Conservation (phyloP, 2,888 invertebrate genomes). For the Synergus gifuensis region DNA sequence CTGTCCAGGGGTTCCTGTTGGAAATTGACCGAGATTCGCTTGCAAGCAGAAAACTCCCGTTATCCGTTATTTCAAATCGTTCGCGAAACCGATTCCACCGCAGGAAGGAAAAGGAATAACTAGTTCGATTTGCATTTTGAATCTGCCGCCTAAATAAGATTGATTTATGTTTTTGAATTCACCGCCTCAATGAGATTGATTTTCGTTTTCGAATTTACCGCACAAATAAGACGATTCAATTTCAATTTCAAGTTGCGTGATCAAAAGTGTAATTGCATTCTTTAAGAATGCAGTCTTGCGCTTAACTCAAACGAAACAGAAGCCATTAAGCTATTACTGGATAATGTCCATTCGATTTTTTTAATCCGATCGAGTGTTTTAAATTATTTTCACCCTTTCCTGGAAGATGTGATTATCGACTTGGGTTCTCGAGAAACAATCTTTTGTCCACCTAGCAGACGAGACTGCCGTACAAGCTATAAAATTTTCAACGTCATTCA, state of each 20-base stretch:
- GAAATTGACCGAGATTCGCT: constrained; percentile 23
- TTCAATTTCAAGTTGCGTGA: constrained; percentile 28
- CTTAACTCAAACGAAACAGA: constrained; percentile 23
- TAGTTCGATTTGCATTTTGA: constrained; percentile 32
- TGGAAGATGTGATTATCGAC: neutral
- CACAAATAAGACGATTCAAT: neutral
- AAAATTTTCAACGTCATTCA: no score
- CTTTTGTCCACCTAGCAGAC: no score
- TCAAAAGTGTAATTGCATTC: constrained; percentile 31
- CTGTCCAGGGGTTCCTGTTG: constrained; percentile 26
- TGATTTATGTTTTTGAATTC: constrained; percentile 21
- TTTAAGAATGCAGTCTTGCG: neutral
- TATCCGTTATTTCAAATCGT: constrained; percentile 10
- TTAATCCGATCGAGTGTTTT: neutral
- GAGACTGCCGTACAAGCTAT: no score
- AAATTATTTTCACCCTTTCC: neutral
- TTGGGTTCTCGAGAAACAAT: neutral
- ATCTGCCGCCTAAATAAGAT: constrained; percentile 25
- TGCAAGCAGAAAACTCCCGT: neutral
- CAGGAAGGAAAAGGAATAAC: neutral
- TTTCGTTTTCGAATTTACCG: constrained; percentile 7
- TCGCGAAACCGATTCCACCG: neutral
- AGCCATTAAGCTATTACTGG: constrained; percentile 11
- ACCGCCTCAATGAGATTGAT: constrained; percentile 11
- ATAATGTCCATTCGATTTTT: neutral